phyloP scores from a whole-genome alignment of 2,113 vertebrate species.

The Lepisosteus osseus region DNA sequence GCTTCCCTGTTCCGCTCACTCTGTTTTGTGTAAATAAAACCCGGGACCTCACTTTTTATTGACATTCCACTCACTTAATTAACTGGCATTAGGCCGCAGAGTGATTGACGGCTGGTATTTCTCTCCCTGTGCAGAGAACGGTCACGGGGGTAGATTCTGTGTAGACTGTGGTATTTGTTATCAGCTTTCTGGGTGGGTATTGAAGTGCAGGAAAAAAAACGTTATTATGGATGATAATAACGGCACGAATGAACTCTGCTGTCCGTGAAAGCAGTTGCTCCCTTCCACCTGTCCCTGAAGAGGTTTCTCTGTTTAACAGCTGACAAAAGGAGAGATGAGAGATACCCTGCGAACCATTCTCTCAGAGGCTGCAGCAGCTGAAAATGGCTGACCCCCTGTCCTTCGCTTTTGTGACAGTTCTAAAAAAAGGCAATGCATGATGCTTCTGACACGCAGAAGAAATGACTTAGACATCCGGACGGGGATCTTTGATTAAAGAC shows the following conservation, averaged over 20 bases:
- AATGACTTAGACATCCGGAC: neutral
- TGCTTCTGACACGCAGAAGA: neutral
- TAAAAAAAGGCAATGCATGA: neutral
- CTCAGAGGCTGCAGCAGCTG: neutral
- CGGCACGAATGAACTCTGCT: constrained; percentile 20
- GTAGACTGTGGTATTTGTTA: constrained; percentile 21
- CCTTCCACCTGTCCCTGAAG: constrained; percentile 17
- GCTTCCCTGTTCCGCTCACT: neutral
- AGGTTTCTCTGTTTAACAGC: constrained; percentile 20
- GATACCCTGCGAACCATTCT: neutral
- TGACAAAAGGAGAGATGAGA: constrained; percentile 30
- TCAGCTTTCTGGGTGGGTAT: constrained; percentile 29
- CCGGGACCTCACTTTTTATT: constrained; percentile 8
- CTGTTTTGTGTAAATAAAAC: neutral
- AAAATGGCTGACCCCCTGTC: constrained; percentile 13
- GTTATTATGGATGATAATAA: constrained; percentile 37
- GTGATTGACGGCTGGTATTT: constrained; percentile 37
- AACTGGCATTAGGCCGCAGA: constrained; percentile 24
- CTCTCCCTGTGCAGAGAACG: constrained; percentile 14
- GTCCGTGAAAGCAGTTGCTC: constrained; percentile 7
- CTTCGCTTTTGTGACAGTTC: constrained; percentile 5
- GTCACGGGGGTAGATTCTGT: constrained; percentile 27
- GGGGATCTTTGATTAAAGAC: too few species aligned
- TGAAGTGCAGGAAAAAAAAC: constrained; percentile 33
- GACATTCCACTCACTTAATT: constrained; percentile 34